Conservation (phyloP, 1,140 invertebrate species). For the Sminthurides bifidus region DNA sequence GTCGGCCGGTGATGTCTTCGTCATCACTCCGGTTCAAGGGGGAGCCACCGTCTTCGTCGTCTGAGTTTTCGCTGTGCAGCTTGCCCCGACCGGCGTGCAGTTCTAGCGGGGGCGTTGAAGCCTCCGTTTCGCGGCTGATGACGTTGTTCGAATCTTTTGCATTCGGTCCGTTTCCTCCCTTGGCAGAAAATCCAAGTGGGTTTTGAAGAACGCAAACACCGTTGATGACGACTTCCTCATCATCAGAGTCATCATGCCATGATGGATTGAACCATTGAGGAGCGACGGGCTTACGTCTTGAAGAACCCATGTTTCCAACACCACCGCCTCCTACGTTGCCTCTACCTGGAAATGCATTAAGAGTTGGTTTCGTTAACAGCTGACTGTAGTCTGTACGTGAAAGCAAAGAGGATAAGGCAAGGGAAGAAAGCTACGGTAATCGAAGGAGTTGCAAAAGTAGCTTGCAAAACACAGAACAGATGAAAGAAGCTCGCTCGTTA, state of each 20-base stretch:
- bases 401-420: too few relatives aligned
- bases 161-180: background rate
- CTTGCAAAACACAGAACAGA: too few relatives aligned
- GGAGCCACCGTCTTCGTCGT: background rate
- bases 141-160: background rate
- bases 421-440: too few relatives aligned
- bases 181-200: conserved; percentile 5
- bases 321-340: conserved; percentile 26
- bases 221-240: conserved; percentile 70
- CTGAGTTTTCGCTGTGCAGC: background rate
- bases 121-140: background rate
- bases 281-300: conserved; percentile 76
- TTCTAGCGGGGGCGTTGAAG: background rate
- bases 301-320: conserved; percentile 39
- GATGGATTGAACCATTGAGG: conserved; percentile 95
- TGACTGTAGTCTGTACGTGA: too few relatives aligned
- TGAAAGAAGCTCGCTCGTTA: too few relatives aligned
- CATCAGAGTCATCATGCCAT: conserved; percentile 53
- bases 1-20: background rate
- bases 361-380: too few relatives aligned
- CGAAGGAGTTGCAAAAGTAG: too few relatives aligned
- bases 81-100: too few relatives aligned
- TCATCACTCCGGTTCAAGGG: conserved; percentile 11
- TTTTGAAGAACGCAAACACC: conserved; percentile 68
- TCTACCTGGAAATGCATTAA: conserved; percentile 14